Evolutionary conservation across 1,140 invertebrate species (phyloP), one percentile per base, ranked within the genome.

Genomic region (Aphaenogaster rudis): DNA sequence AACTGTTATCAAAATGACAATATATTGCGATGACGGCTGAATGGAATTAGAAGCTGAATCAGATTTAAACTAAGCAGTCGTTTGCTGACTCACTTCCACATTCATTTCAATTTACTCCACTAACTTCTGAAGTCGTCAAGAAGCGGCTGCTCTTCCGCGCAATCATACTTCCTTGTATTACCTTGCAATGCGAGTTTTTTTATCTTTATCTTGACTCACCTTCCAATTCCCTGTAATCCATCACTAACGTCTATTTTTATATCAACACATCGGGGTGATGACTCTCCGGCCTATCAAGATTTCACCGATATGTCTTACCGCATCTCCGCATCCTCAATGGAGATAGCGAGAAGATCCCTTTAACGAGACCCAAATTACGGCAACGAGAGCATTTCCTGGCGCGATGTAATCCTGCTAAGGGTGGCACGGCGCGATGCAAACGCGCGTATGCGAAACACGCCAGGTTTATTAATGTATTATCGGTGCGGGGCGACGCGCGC

Each of bases 401-500:
- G 17, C 63, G 48, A 69, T 17, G n/a, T 69, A 54, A 42, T 48
- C 13, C 13, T 33, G 63, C 45, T 61, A 67, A 21, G 21, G 15
- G 2, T 39, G 42, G 76, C 59, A 28, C 11, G 45, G 7, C 33
- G n/a, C 36, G 36, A n/a, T 52, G 15, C 5, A 15, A 28, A 11
- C 39, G 66, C 42, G 48, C 48, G 63, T 45, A 81, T 77, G 86
- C 74, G 89, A 90, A 88, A 71, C 74, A 45, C 82, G 57, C 39
- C 8, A 61, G 8, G 86, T 85, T 90, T 91, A 91, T 91, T 91
- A 91, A 91, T 89, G 89, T 66, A 28, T 28, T 59, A 88, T 89
- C 77, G 61, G 80, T 78, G 87, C 86, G 57, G 84, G 57, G 84
- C 79, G 50, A 78, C 67, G 88, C 67, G 88, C 67, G 88, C 69